Percentiles rank a stretch among this genome's conserved stretches.
Evolutionary conservation across 2,797 vertebrate species (phyloP).

Genomic region (Rhyacichthys aspro): DNA sequence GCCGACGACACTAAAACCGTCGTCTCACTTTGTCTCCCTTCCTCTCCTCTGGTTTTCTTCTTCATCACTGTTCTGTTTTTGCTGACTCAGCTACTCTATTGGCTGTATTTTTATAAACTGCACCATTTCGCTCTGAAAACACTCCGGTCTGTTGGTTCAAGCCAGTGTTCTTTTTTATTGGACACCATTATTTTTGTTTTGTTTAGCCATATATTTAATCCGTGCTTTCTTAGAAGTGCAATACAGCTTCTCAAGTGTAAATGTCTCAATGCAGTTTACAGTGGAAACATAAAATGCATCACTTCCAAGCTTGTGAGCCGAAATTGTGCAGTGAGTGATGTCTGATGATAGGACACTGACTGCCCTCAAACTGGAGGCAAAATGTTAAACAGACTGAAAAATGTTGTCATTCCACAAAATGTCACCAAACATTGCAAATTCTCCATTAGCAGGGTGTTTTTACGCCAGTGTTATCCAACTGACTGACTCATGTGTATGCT

Average conservation of each 20-base stretch:
- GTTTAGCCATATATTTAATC: neutral
- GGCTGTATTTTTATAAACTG: constrained; percentile 17
- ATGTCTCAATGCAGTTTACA: neutral
- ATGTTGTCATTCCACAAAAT: no score
- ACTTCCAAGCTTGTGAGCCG: no score
- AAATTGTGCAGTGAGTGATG: no score
- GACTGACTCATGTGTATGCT: no score
- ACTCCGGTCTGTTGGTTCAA: constrained; percentile 17
- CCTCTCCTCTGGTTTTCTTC: constrained; percentile 16
- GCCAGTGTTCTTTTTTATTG: neutral
- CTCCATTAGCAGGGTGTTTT: no score
- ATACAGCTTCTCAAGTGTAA: no score
- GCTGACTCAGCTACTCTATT: constrained; percentile 29
- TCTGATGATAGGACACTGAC: no score
- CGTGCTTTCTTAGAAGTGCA: neutral
- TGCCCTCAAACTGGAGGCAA: no score
- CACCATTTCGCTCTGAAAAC: constrained; percentile 21
- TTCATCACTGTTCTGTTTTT: constrained; percentile 7
- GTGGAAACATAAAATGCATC: neutral
- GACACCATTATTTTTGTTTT: neutral
- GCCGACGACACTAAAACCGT: constrained; percentile 54
- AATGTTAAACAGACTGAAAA: no score
- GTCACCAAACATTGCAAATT: no score
- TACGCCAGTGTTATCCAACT: no score
- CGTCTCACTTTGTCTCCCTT: constrained; percentile 26